Evolutionary conservation across 2,113 vertebrate species (phyloP).

Genomic region (Diphyllodes magnificus): DNA sequence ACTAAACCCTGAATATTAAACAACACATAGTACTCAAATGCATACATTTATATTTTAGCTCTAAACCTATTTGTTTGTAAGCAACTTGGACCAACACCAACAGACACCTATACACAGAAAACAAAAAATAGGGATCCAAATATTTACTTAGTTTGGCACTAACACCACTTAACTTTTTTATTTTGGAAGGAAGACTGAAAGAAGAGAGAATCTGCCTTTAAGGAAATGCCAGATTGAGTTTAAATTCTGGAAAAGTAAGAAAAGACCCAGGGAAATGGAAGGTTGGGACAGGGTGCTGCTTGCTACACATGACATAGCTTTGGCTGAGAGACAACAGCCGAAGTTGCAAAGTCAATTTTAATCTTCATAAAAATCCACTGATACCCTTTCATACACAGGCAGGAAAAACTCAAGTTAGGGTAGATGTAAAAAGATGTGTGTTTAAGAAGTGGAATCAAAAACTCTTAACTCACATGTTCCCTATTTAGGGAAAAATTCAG

Average conservation of each 20-base stretch:
- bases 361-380: background rate
- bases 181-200: background rate
- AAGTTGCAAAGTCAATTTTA: background rate
- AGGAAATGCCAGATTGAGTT: background rate
- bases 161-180: background rate
- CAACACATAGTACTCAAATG: background rate
- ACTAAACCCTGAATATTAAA: background rate
- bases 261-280: background rate
- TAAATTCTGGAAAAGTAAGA: background rate
- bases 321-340: background rate
- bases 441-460: background rate
- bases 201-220: background rate
- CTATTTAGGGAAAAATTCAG: background rate
- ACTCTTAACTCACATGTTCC: background rate
- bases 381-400: background rate
- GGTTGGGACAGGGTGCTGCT: background rate
- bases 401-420: background rate
- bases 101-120: background rate
- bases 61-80: background rate
- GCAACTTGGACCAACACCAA: background rate
- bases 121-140: background rate
- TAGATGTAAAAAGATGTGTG: background rate
- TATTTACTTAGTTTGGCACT: background rate
- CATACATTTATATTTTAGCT: background rate
- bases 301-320: background rate